Base-by-base conservation (phyloP, 2,888 invertebrate genomes). In the Terebella lapidaria region DNA sequence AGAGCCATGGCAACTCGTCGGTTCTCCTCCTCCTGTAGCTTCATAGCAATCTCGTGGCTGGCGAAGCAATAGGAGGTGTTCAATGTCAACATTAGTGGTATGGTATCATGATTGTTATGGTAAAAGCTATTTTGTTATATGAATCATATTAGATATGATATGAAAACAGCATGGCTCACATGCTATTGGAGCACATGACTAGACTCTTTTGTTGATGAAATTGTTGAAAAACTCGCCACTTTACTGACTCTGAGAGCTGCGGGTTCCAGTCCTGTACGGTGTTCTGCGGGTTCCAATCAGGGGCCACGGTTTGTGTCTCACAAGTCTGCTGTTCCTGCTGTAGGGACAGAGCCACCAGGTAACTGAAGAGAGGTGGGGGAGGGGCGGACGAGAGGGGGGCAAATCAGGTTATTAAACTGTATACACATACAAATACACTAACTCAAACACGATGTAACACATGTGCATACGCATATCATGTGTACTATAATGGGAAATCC, bases 11-110 rank as follows among this genome's bases (percentile, higher is more conserved):
- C 71, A 5, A 74, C 75, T 25, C 71, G 70, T n/a, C 74, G 60
- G 59, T 81, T 70, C 65, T 83, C 83, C 64, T 83, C 82, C 59
- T 80, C 81, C 64, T 83, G 83, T 3, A 83, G 71, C 47, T 74
- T 69, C 64, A 76, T 71, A 20, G 83, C 83, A 56, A 83, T 66
- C 64, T 82, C 81, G 66, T 79, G 80, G 70, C 83, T 83, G 69
- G 2, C 67, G 58, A 46, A 42, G 15, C 15, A 54, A 54, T 25
- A 55, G n/a, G n/a, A n/a, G n/a, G n/a, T n/a, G n/a, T n/a, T n/a
- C n/a, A n/a, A n/a, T 26, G 46, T n/a, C 5, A 5, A 30, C 4
- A 29, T 35, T 5, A 35, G 22, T 3, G 4, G 49, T 10, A 20
- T 20, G 22, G 22, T 49, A 49, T 18, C 49, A 20, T 10, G 10